phyloP scores from a whole-genome alignment of 2,797 vertebrate species.

The Siniperca undulata region DNA sequence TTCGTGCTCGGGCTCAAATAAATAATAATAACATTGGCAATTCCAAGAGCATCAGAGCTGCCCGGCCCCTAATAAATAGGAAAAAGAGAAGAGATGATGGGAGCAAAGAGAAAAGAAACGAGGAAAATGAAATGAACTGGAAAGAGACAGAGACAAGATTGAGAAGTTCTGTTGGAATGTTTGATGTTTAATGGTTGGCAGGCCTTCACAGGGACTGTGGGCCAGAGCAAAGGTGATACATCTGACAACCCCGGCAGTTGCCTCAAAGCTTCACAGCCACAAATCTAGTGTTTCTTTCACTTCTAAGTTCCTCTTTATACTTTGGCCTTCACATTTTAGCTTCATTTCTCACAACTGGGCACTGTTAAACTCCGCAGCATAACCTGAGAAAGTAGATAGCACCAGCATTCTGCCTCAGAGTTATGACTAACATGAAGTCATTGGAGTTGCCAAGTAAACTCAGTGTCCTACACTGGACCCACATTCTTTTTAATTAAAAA shows the following conservation, averaged over 20 bases:
- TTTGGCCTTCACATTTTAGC: background rate
- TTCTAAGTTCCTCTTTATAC: background rate
- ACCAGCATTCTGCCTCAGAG: background rate
- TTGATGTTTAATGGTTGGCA: slow-evolving; percentile 22
- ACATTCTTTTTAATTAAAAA: no score
- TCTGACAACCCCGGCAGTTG: background rate
- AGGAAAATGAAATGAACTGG: background rate
- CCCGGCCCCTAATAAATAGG: background rate
- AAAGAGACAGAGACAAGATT: background rate
- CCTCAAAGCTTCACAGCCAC: background rate
- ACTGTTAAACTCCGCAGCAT: background rate
- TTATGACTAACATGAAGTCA: background rate
- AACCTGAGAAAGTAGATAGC: background rate
- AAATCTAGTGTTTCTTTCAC: background rate
- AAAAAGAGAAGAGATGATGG: background rate
- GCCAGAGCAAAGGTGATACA: background rate
- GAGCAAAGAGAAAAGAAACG: background rate
- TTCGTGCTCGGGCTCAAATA: no score
- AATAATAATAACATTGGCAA: no score
- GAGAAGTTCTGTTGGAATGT: slow-evolving; percentile 6
- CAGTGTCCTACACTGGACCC: background rate
- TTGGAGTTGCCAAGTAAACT: background rate
- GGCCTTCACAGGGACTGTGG: slow-evolving; percentile 5
- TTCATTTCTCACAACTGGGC: background rate
- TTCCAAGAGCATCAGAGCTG: no score